These are phyloP conservation scores for Echiichthys vipera DNA, from an alignment of 2,797 vertebrate species.

Conservation along the genomic window DNA sequence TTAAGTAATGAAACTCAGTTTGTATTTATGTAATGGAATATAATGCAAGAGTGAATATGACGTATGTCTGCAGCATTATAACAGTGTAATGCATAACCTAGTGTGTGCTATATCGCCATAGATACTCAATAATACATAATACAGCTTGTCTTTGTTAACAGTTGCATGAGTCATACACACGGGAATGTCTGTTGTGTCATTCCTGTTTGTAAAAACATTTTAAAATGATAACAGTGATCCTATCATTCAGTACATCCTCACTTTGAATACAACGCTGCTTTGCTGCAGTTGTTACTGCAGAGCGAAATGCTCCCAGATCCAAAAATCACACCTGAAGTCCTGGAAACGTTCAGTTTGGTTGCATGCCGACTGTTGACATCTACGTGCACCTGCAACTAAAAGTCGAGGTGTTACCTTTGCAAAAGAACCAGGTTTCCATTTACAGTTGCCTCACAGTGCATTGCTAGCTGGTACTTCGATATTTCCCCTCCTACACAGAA, in stretches of 20 bases:
- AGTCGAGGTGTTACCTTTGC: constrained; percentile 11
- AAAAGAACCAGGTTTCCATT: constrained; percentile 11
- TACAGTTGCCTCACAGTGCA: not conserved
- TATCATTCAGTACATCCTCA: not conserved
- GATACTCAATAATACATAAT: no score
- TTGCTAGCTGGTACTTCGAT: constrained; percentile 3
- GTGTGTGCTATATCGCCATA: no score
- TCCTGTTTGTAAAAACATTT: constrained; percentile 15
- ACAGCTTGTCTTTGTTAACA: not conserved
- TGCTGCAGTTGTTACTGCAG: not conserved
- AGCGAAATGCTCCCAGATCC: not conserved
- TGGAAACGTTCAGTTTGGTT: not conserved
- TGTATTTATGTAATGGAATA: no score
- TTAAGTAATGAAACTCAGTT: no score
- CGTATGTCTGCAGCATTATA: no score
- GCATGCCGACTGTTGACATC: not conserved
- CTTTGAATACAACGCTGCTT: not conserved
- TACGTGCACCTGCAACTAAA: constrained; percentile 5
- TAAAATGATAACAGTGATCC: not conserved
- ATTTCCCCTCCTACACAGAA: constrained; percentile 44
- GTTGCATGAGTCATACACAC: constrained; percentile 13
- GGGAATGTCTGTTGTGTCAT: constrained; percentile 32
- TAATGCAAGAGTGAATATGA: no score
- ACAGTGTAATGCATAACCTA: no score
- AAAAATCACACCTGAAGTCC: not conserved